Conservation (phyloP, 2,797 vertebrate genomes). For the Pipistrellus pygmaeus region DNA sequence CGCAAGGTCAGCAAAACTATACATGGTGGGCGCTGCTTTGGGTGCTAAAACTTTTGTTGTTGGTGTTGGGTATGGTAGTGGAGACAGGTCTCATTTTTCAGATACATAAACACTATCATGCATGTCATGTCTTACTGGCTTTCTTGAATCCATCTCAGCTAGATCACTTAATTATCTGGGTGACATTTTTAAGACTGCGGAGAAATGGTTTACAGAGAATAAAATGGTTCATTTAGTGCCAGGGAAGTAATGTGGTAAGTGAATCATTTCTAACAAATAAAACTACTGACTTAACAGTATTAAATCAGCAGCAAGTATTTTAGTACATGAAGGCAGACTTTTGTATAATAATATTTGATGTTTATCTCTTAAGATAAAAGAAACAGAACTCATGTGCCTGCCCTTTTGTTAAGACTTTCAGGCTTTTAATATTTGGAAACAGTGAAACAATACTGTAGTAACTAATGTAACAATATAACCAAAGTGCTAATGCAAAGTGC, state of each 20-base stretch:
- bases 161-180: background rate
- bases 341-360: background rate
- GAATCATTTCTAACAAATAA: conserved; percentile 47
- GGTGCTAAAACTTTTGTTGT: background rate
- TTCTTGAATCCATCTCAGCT: background rate
- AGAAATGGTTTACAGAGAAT: background rate
- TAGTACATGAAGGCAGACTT: background rate
- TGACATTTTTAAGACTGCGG: background rate
- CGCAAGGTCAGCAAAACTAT: conserved; percentile 23
- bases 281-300: background rate
- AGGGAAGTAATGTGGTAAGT: background rate
- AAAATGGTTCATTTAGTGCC: conserved; percentile 22
- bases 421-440: background rate
- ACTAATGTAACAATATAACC: background rate
- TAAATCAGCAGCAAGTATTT: background rate
- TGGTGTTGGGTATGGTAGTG: background rate
- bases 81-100: background rate
- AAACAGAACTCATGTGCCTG: background rate
- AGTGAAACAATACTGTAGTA: background rate
- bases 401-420: background rate
- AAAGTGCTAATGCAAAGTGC: too few relatives aligned
- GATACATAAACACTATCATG: background rate
- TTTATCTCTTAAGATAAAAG: background rate
- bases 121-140: background rate
- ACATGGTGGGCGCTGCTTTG: background rate